These are phyloP conservation scores for Macrobrachium nipponense DNA, from an alignment of 1,140 invertebrate species.

Conservation along the genomic window DNA sequence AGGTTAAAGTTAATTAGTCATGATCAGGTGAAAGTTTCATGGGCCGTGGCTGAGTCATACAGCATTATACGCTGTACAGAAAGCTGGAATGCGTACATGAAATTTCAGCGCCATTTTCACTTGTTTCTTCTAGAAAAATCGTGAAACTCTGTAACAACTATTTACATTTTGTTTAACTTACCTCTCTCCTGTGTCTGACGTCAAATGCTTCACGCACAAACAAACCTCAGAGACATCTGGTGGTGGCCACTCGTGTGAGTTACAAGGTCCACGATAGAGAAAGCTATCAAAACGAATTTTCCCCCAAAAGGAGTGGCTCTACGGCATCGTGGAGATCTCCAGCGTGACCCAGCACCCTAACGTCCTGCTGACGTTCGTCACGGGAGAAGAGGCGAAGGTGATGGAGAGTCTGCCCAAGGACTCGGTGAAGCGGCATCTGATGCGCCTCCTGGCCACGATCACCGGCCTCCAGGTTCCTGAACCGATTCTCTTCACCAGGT, in stretches of 20 bases:
- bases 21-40: too few species aligned
- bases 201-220: too few species aligned
- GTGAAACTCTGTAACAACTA: too few species aligned
- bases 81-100: too few species aligned
- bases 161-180: too few species aligned
- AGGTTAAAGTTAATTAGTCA: too few species aligned
- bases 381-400: neutral
- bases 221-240: neutral
- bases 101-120: too few species aligned
- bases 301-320: conserved; percentile 24
- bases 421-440: conserved; percentile 16
- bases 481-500: conserved; percentile 43
- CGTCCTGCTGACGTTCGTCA: conserved; percentile 38
- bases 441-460: conserved; percentile 12
- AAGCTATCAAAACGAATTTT: too few species aligned
- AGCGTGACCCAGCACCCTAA: conserved; percentile 25
- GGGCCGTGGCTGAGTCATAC: too few species aligned
- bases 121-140: too few species aligned
- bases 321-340: neutral
- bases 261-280: neutral
- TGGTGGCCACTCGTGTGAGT: neutral
- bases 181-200: too few species aligned
- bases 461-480: neutral
- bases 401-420: conserved; percentile 32
- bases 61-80: too few species aligned